phyloP scores from a whole-genome alignment of 2,113 vertebrate species.

The Takifugu bimaculatus region DNA sequence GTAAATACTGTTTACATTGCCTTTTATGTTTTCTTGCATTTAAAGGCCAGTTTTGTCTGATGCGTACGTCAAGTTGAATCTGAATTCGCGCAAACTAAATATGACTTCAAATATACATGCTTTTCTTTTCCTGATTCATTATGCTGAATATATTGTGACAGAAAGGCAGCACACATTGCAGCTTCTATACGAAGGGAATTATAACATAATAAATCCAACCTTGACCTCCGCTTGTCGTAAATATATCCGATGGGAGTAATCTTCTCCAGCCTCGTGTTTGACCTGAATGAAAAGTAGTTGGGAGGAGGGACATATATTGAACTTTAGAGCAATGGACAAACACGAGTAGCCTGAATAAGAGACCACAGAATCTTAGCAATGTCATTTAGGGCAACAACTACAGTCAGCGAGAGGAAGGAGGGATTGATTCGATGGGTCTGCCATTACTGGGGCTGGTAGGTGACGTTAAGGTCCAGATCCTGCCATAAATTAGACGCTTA shows the following conservation, averaged over 20 bases:
- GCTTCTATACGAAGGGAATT: neutral
- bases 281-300: neutral
- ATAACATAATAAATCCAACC: neutral
- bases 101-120: neutral
- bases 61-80: neutral
- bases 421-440: too few relatives aligned
- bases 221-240: neutral
- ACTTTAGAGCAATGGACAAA: slow-evolving; percentile 7
- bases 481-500: too few relatives aligned
- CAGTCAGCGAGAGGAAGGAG: neutral
- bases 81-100: neutral
- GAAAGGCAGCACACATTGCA: neutral
- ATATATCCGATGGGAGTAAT: neutral
- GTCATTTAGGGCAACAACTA: neutral
- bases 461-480: too few relatives aligned
- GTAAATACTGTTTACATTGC: neutral
- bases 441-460: too few relatives aligned
- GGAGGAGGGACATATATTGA: slow-evolving; percentile 11
- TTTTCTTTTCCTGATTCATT: neutral
- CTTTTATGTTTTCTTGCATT: slow-evolving; percentile 20
- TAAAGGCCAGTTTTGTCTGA: neutral
- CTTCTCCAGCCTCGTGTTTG: neutral
- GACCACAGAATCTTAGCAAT: neutral
- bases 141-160: neutral
- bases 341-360: slow-evolving; percentile 16